Percentiles rank a stretch among this genome's conserved stretches.
phyloP scores from a whole-genome alignment of 2,113 vertebrate genomes.

The Corynorhinus townsendii region DNA sequence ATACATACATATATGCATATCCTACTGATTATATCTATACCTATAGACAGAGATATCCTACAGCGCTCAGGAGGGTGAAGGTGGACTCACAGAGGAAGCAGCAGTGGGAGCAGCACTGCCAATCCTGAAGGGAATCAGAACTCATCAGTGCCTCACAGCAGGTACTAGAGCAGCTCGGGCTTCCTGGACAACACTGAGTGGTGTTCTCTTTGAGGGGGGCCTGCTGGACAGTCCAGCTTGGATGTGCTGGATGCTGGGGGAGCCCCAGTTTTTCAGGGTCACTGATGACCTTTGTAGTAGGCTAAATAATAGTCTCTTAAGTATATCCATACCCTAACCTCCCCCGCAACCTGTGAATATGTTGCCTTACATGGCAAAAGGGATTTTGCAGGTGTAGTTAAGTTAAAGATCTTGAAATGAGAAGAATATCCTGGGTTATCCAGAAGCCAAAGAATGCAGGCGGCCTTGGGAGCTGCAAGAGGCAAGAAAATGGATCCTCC shows the following conservation, averaged over 20 bases:
- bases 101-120: not conserved
- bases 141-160: not conserved
- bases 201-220: not conserved
- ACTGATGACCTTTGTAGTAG: not conserved
- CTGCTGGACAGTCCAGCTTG: not conserved
- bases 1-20: not conserved
- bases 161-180: not conserved
- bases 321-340: not conserved
- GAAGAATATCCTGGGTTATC: not conserved
- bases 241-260: not conserved
- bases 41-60: not conserved
- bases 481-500: not conserved
- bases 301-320: not conserved
- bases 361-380: not conserved
- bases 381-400: not conserved
- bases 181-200: not conserved
- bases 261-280: not conserved
- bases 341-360: not conserved
- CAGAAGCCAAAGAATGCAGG: not conserved
- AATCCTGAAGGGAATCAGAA: not conserved
- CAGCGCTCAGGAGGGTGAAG: not conserved
- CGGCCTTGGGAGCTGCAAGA: not conserved
- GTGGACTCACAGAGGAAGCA: not conserved
- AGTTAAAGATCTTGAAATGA: not conserved
- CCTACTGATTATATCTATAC: not conserved